phyloP scores from a whole-genome alignment of 37 sponge, comb jelly and placozoan species.

The Petrosia ficiformis region DNA sequence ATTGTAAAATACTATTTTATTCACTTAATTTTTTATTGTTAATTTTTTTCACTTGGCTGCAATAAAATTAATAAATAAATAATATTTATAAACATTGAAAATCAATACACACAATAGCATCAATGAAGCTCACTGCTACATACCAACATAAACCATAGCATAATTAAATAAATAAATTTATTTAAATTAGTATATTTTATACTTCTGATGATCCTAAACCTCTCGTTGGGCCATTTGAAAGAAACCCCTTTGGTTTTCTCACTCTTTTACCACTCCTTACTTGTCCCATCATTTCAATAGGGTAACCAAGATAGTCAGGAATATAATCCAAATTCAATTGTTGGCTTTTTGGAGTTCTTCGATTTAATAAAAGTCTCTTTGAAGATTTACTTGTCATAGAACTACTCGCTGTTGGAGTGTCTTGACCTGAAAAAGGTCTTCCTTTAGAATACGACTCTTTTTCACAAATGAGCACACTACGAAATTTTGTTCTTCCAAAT shows the following conservation, averaged over 20 bases:
- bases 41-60: too few species aligned
- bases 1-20: too few species aligned
- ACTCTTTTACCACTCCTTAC: slow-evolving; percentile 12
- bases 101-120: too few species aligned
- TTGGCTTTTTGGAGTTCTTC: not conserved
- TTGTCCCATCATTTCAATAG: slow-evolving; percentile 27
- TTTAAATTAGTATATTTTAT: not conserved
- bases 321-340: slow-evolving; percentile 27
- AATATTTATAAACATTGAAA: too few species aligned
- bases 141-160: too few species aligned
- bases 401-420: not conserved
- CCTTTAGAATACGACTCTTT: slow-evolving; percentile 6
- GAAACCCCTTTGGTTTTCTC: not conserved
- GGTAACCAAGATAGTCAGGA: slow-evolving; percentile 23
- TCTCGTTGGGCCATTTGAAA: not conserved
- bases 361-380: not conserved
- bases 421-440: not conserved
- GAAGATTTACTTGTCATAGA: not conserved
- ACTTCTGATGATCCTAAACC: not conserved
- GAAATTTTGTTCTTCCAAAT: not conserved
- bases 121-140: too few species aligned
- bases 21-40: not conserved
- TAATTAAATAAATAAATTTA: not conserved
- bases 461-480: slow-evolving; percentile 14
- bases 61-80: too few species aligned